These are phyloP conservation scores for Ammodytes marinus DNA, from an alignment of 2,113 vertebrate genomes.

Conservation along the genomic window DNA sequence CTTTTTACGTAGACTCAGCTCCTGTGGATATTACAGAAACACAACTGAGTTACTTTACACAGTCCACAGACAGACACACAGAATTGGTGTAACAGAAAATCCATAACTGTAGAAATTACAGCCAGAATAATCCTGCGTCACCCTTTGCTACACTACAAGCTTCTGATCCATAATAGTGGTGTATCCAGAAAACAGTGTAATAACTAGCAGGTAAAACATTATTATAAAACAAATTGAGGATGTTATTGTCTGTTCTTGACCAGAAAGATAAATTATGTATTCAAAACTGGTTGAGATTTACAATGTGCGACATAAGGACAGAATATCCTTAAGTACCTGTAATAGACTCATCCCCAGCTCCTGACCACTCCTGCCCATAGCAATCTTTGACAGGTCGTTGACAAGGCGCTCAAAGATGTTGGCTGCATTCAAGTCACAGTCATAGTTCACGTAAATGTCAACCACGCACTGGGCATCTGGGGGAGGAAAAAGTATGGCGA, in stretches of 20 bases:
- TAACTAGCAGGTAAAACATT: neutral
- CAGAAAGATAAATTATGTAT: neutral
- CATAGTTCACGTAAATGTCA: conserved; percentile 99
- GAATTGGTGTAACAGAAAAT: neutral
- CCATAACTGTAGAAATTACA: neutral
- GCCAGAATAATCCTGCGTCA: neutral
- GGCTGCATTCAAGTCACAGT: conserved; percentile 97
- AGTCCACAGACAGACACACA: neutral
- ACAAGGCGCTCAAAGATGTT: conserved; percentile 99
- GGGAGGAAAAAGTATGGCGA: neutral
- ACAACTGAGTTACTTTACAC: neutral
- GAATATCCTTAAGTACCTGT: conserved; percentile 84
- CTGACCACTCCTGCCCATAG: conserved; percentile 96
- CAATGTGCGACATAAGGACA: neutral
- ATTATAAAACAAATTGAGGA: neutral
- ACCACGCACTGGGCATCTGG: conserved; percentile 98
- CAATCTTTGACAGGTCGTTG: conserved; percentile 97
- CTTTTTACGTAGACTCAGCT: conserved; percentile 97
- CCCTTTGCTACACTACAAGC: neutral
- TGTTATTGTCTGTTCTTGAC: neutral
- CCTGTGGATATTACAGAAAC: conserved; percentile 78
- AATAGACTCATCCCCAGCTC: conserved; percentile 96
- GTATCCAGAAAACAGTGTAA: neutral
- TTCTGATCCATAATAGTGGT: no score
- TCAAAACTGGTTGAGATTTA: neutral